Conservation (phyloP, 2,888 invertebrate species). For the Auanema sp. region DNA sequence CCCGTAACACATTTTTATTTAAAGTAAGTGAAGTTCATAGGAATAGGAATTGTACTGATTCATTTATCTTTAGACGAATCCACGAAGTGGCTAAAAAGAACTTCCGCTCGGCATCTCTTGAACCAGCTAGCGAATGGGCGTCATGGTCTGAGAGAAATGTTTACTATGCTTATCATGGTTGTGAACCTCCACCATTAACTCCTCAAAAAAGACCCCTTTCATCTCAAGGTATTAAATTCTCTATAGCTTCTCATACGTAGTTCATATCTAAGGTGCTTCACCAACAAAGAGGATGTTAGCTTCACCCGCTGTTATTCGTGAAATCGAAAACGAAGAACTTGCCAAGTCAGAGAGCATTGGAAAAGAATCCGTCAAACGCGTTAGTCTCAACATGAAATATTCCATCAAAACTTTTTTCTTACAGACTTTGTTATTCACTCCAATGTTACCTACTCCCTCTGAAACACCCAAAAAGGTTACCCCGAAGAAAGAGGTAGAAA, state of each 20-base stretch:
- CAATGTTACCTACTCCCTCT: too few relatives aligned
- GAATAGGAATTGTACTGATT: neutral
- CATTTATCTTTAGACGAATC: slow-evolving; percentile 23
- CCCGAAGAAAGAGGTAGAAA: too few relatives aligned
- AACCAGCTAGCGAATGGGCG: slow-evolving; percentile 36
- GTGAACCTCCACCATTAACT: slow-evolving; percentile 29
- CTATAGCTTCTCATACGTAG: neutral
- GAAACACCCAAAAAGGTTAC: too few relatives aligned
- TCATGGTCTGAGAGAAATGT: slow-evolving; percentile 43
- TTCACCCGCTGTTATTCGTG: too few relatives aligned
- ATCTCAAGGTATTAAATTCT: slow-evolving; percentile 10
- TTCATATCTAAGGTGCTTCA: slow-evolving; percentile 11
- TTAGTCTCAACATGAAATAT: too few relatives aligned
- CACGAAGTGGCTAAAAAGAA: slow-evolving; percentile 41
- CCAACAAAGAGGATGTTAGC: too few relatives aligned
- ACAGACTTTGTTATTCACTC: too few relatives aligned
- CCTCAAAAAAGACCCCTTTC: slow-evolving; percentile 6
- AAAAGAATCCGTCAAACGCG: too few relatives aligned
- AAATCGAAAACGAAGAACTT: too few relatives aligned
- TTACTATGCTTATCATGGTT: slow-evolving; percentile 42
- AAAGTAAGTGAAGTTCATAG: slow-evolving; percentile 22
- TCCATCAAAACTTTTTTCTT: too few relatives aligned
- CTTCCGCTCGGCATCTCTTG: slow-evolving; percentile 33
- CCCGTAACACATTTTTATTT: slow-evolving; percentile 45
- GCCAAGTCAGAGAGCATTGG: too few relatives aligned